phyloP scores from a whole-genome alignment of 2,113 vertebrate genomes.

The Danio rerio region GRCz12tu NC_133193.1:12624001-12624500 shows the following conservation, averaged over 20 bases:
- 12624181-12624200: not conserved
- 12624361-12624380: not conserved
- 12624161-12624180: not conserved
- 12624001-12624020: not conserved
- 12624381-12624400: not conserved
- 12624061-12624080: not conserved
- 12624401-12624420: not conserved
- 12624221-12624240: not conserved
- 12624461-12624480: not conserved
- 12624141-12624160: not conserved
- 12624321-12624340: not conserved
- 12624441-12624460: not conserved
- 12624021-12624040: not conserved
- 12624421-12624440: constrained; percentile 6
- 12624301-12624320: not conserved
- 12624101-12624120: constrained; percentile 6
- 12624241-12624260: not conserved
- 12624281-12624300: not conserved
- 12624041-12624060: not conserved
- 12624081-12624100: constrained; percentile 41
- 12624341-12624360: not conserved
- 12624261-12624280: not conserved
- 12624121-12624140: not conserved
- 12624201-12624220: not conserved
- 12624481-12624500: not conserved